phyloP scores from a whole-genome alignment of 2,888 invertebrate species.

The Caenorhabditis becei region DNA sequence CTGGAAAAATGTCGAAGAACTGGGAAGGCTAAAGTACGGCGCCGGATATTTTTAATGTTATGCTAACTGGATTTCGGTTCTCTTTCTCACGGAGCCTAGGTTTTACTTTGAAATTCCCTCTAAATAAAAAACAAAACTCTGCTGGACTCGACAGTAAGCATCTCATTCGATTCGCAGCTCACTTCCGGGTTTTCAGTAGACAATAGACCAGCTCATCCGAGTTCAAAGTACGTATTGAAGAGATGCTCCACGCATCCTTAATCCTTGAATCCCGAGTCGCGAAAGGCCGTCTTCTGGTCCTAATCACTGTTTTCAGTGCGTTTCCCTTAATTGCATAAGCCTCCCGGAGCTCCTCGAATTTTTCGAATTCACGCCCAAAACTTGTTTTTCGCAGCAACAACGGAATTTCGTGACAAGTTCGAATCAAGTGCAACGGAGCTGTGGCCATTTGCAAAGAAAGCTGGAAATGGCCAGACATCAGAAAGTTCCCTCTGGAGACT shows the following conservation, averaged over 20 bases:
- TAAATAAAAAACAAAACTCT: slow-evolving; percentile 3
- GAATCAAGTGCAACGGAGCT: slow-evolving; percentile 38
- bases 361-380: slow-evolving; percentile 18
- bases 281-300: not conserved
- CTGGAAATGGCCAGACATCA: slow-evolving; percentile 32
- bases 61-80: slow-evolving; percentile 10
- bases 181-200: not conserved
- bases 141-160: not conserved
- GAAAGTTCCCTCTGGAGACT: slow-evolving; percentile 35
- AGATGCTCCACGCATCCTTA: slow-evolving; percentile 19
- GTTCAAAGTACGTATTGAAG: slow-evolving; percentile 15
- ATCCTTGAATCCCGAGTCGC: slow-evolving; percentile 11
- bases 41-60: slow-evolving; percentile 1
- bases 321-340: slow-evolving; percentile 29
- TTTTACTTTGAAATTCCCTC: not conserved
- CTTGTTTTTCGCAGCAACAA: slow-evolving; percentile 26
- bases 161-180: not conserved
- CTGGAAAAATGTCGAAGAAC: slow-evolving; percentile 1
- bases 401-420: slow-evolving; percentile 29
- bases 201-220: slow-evolving; percentile 1
- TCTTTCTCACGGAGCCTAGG: slow-evolving; percentile 4
- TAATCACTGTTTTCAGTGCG: slow-evolving; percentile 30
- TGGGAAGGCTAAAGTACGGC: slow-evolving; percentile 1
- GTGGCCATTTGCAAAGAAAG: not conserved
- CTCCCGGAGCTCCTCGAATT: slow-evolving; percentile 2